Percentiles rank a stretch among this genome's conserved stretches.
phyloP scores from a whole-genome alignment of 1,140 invertebrate genomes.

The Lanistes nyassanus region DNA sequence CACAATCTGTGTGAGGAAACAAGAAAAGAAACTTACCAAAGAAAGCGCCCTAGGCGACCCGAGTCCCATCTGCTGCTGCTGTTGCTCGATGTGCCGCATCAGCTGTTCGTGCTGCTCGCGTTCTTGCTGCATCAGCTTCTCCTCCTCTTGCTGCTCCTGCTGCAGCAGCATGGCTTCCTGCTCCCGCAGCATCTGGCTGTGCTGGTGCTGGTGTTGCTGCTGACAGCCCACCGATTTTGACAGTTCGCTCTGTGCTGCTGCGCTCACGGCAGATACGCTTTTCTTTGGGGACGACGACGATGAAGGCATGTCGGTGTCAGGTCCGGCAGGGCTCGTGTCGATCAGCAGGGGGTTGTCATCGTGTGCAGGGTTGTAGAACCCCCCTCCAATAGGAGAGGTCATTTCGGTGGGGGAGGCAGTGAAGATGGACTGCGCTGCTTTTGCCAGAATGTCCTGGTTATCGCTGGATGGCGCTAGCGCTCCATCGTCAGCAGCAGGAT shows the following conservation, averaged over 20 bases:
- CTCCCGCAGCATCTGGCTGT: constrained; percentile 11
- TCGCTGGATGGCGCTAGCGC: constrained; percentile 11
- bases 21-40: constrained; percentile 1
- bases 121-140: constrained; percentile 16
- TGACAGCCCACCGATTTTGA: not conserved
- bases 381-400: constrained; percentile 40
- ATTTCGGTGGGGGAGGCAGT: constrained; percentile 45
- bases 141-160: constrained; percentile 17
- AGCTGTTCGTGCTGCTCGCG: constrained; percentile 23
- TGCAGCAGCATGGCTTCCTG: not conserved
- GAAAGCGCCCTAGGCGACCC: not conserved
- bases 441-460: constrained; percentile 63
- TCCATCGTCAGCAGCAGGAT: constrained; percentile 6
- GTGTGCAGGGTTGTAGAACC: constrained; percentile 57
- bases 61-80: constrained; percentile 6
- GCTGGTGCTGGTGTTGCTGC: constrained; percentile 1
- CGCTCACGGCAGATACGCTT: not conserved
- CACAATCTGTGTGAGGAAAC: too few relatives aligned
- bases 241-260: not conserved
- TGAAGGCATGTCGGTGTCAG: constrained; percentile 45
- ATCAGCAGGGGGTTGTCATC: constrained; percentile 62
- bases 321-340: constrained; percentile 54
- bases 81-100: constrained; percentile 19
- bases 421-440: constrained; percentile 67
- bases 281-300: constrained; percentile 20